Evolutionary conservation across 2,797 vertebrate genomes (phyloP), one percentile per base, ranked within the genome.

Genomic region (Ctenochaetus hawaiiensis): DNA sequence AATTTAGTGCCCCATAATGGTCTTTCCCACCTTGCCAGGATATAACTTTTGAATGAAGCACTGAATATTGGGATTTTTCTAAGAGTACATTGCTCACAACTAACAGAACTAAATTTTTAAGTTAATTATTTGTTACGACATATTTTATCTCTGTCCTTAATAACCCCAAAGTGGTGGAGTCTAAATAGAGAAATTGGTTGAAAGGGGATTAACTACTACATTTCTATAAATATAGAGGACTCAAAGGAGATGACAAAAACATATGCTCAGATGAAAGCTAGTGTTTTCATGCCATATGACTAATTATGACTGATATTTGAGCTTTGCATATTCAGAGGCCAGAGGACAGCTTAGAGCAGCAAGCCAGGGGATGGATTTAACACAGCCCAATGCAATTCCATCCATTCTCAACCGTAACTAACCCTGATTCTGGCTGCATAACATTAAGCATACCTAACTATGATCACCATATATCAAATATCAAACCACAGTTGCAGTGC

Each of bases 1-100:
- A 20, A 26, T 71, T 79, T 77, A 77, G 53, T 72, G 58, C 3
- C 11, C 11, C 8, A 2, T 48, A 22, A 61, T 52, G 59, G 39
- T 48, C 60, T 48, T 44, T 57, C 37, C 17, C 17, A 58, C 4
- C 34, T 43, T 61, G 63, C 41, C 23, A 20, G 6, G 22, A 57
- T 23, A 67, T 13, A 57, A 57, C 34, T 61, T 12, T 51, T 34
- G 4, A 1, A 47, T 2, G 17, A 30, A 62, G 20, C 14, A 44
- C 6, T 47, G 26, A 39, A 23, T 26, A 4, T 43, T 43, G 20
- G 43, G 13, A 5, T 12, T 6, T 48, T 26, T n/a, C 11, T 44
- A 13, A 11, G 18, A 16, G 16, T 12, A n/a, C 54, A 70, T 54
- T 17, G 6, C 30, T 54, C 2, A 41, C 18, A 75, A 60, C n/a